Conservation (phyloP, 2,888 invertebrate species). For the Auanema freiburgensis region DNA sequence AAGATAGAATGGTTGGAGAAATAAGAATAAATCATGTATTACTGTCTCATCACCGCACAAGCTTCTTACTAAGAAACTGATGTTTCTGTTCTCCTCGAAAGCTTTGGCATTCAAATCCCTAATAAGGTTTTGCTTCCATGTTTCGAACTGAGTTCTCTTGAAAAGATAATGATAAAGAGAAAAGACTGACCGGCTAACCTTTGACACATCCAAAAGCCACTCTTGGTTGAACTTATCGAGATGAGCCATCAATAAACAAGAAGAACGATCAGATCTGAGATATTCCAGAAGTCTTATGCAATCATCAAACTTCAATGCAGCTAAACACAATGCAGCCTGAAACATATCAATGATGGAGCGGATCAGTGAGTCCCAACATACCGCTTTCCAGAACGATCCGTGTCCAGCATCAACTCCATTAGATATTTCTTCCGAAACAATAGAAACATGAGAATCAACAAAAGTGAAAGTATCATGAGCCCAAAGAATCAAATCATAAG, state of each 20-base stretch:
- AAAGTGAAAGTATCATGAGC: constrained; percentile 33
- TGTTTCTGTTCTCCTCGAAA: constrained; percentile 26
- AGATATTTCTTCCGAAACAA: constrained; percentile 21
- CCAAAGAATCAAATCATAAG: constrained; percentile 35
- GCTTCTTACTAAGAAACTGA: constrained; percentile 25
- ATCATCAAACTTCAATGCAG: constrained; percentile 29
- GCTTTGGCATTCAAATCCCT: constrained; percentile 18
- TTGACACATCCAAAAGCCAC: constrained; percentile 27
- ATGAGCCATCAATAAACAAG: constrained; percentile 23
- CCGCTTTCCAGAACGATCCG: constrained; percentile 19
- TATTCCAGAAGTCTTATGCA: constrained; percentile 22
- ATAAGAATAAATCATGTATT: no score
- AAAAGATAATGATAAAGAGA: not conserved
- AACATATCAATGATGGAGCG: not conserved
- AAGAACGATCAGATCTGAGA: constrained; percentile 13
- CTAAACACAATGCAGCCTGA: constrained; percentile 17
- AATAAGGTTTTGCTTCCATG: constrained; percentile 30
- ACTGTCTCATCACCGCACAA: constrained; percentile 30
- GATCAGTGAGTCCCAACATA: not conserved
- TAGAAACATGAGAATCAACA: constrained; percentile 17
- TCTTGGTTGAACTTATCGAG: constrained; percentile 25
- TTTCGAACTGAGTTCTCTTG: constrained; percentile 17
- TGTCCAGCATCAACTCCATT: constrained; percentile 2
- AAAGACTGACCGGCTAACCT: not conserved
- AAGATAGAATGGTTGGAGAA: not conserved